These are phyloP conservation scores for Archegozetes longisetosus DNA, from an alignment of 1,140 invertebrate genomes.

Conservation along the genomic window DNA sequence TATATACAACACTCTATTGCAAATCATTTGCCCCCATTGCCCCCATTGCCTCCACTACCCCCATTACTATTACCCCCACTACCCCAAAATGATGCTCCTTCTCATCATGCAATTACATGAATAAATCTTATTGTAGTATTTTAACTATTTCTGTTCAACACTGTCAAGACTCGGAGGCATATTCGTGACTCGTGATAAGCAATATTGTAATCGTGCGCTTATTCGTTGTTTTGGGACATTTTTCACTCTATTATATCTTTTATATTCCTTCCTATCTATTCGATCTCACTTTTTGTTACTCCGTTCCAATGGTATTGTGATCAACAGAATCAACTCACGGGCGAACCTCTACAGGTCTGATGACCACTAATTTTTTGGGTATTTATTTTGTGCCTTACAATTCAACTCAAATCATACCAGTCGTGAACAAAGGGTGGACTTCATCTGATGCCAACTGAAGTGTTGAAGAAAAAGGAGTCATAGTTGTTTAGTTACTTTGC, in stretches of 20 bases:
- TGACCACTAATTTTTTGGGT: background rate
- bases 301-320: no score
- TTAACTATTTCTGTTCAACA: background rate
- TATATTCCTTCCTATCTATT: background rate
- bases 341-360: background rate
- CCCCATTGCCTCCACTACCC: no score
- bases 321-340: background rate
- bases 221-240: background rate
- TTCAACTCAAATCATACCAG: background rate
- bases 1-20: no score
- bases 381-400: background rate
- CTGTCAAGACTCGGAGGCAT: background rate
- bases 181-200: background rate
- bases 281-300: background rate
- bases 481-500: no score
- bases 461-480: background rate
- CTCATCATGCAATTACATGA: background rate
- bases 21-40: no score
- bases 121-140: background rate
- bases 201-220: background rate
- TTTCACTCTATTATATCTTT: background rate
- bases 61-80: no score
- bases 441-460: background rate
- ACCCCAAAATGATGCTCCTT: background rate
- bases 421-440: background rate